Conservation (phyloP, 2,888 invertebrate genomes). For the Brachyopa scutellaris region DNA sequence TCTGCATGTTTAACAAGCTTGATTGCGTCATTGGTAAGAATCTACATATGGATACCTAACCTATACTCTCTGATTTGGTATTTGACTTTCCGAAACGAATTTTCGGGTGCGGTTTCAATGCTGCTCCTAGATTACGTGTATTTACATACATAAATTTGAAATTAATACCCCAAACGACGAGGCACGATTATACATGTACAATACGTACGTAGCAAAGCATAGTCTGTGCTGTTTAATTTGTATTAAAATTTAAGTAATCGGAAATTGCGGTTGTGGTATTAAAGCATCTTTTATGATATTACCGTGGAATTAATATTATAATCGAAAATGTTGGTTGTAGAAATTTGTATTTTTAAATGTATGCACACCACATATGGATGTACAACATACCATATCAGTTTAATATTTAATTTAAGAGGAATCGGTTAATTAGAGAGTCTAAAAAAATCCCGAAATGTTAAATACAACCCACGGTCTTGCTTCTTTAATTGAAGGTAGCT, state of each 20-base stretch:
- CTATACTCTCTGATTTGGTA: neutral
- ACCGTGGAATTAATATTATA: conserved; percentile 4
- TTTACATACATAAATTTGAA: conserved; percentile 15
- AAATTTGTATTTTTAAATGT: neutral
- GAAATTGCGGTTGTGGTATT: conserved; percentile 27
- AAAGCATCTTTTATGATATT: conserved; percentile 1
- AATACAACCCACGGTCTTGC: too few relatives aligned
- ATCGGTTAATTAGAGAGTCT: too few relatives aligned
- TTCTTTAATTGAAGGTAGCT: too few relatives aligned
- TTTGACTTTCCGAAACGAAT: conserved; percentile 7
- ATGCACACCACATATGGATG: too few relatives aligned
- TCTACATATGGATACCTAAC: neutral
- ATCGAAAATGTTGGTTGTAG: conserved; percentile 21
- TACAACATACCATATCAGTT: too few relatives aligned
- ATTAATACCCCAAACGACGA: conserved; percentile 11
- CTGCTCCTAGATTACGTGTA: neutral
- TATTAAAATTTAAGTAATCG: conserved; percentile 37
- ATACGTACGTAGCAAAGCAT: neutral
- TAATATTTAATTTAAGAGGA: too few relatives aligned
- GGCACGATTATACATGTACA: neutral
- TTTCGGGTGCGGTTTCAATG: conserved; percentile 8
- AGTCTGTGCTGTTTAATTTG: conserved; percentile 22
- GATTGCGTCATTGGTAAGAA: neutral
- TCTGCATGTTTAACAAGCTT: conserved; percentile 19
- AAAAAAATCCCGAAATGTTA: too few relatives aligned